Conservation (phyloP, 2,113 vertebrate genomes). For the Prietella phreatophila region DNA sequence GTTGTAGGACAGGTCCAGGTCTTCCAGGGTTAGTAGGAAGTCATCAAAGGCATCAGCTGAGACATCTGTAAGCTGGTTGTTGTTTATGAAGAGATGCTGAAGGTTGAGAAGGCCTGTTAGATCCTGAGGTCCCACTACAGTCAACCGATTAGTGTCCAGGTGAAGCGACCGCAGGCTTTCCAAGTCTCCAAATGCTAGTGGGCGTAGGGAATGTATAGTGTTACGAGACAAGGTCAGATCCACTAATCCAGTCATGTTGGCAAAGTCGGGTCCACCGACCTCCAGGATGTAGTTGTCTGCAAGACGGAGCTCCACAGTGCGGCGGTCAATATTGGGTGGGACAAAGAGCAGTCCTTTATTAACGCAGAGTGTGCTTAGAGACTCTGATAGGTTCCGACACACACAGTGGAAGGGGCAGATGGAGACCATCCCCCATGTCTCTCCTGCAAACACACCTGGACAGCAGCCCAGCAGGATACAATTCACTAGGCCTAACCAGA, state of each 20-base stretch:
- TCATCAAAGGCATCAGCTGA: slow-evolving; percentile 81
- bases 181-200: slow-evolving; percentile 83
- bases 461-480: slow-evolving; percentile 68
- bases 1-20: slow-evolving; percentile 90
- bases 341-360: slow-evolving; percentile 90
- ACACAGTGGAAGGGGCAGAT: slow-evolving; percentile 87
- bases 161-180: slow-evolving; percentile 87
- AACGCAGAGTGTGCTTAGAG: slow-evolving; percentile 87
- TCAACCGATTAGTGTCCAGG: slow-evolving; percentile 85
- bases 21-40: slow-evolving; percentile 83
- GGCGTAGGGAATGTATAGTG: slow-evolving; percentile 81
- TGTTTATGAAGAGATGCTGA: slow-evolving; percentile 87
- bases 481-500: slow-evolving; percentile 70
- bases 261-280: slow-evolving; percentile 80
- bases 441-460: slow-evolving; percentile 71
- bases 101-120: slow-evolving; percentile 82
- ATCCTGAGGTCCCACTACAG: slow-evolving; percentile 74
- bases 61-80: slow-evolving; percentile 85
- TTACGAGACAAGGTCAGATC: slow-evolving; percentile 90
- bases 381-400: slow-evolving; percentile 88
- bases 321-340: slow-evolving; percentile 84
- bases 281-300: slow-evolving; percentile 90
- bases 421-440: slow-evolving; percentile 78
- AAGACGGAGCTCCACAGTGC: slow-evolving; percentile 86
- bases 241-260: slow-evolving; percentile 87